Evolutionary conservation across 2,888 invertebrate species (phyloP).

Genomic region (Lepidonotus clava): DNA sequence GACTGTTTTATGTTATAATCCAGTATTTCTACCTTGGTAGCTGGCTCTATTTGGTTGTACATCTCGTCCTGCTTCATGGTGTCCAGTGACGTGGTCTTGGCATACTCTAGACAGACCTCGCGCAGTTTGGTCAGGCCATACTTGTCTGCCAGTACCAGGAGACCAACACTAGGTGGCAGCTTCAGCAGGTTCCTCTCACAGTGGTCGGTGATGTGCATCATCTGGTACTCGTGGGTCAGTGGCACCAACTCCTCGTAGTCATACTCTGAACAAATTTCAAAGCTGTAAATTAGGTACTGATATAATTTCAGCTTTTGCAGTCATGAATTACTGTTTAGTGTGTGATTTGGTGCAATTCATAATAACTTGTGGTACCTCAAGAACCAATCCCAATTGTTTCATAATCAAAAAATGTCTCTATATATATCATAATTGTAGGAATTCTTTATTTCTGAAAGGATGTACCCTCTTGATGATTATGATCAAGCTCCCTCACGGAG

Average conservation of each 20-base stretch:
- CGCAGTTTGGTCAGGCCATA: not conserved
- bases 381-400: no score
- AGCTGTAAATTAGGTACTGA: not conserved
- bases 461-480: no score
- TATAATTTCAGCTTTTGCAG: no score
- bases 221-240: not conserved
- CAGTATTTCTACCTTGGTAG: not conserved
- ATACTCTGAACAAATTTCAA: not conserved
- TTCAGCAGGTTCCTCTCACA: not conserved
- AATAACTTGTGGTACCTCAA: no score
- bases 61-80: not conserved
- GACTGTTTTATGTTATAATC: no score
- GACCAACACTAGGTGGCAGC: not conserved
- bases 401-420: no score
- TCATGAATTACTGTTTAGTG: no score
- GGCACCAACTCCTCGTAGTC: not conserved
- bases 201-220: not conserved
- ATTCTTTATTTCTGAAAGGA: no score
- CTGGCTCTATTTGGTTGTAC: not conserved
- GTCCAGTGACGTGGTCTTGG: not conserved
- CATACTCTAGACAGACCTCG: not conserved
- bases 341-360: no score
- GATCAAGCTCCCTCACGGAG: no score
- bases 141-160: not conserved
- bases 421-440: no score